phyloP scores from a whole-genome alignment of 2,888 invertebrate species.

The Antheraea assamensis region DNA sequence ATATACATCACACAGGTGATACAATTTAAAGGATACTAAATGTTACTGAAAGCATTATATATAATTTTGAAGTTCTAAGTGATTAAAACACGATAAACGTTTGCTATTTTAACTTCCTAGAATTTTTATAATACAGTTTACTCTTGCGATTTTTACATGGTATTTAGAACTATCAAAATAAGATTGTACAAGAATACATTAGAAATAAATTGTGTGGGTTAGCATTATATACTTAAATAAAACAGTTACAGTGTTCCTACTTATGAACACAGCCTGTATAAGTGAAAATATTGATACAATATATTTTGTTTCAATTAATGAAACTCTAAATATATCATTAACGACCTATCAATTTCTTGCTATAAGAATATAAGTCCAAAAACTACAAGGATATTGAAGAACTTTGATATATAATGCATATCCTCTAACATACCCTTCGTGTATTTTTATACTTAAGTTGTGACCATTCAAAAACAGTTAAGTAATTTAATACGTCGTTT shows the following conservation, averaged over 20 bases:
- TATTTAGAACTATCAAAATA: not conserved
- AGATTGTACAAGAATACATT: not conserved
- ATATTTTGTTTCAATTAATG: not conserved
- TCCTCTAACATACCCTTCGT: not conserved
- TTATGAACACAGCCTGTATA: not conserved
- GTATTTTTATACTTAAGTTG: not conserved
- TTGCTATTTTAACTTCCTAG: not conserved
- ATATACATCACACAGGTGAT: constrained; percentile 22
- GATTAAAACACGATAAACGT: not conserved
- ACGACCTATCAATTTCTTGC: not conserved
- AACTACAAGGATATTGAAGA: not conserved
- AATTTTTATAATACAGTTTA: no score
- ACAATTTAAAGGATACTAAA: constrained; percentile 12
- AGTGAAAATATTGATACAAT: no score
- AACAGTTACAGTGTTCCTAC: not conserved
- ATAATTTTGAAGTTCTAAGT: not conserved
- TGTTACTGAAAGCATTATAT: not conserved
- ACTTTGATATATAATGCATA: not conserved
- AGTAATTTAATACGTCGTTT: constrained; percentile 15
- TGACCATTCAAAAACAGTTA: not conserved
- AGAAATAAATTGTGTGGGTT: not conserved
- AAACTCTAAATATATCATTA: not conserved
- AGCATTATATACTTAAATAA: not conserved
- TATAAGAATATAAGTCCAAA: not conserved
- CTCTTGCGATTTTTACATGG: not conserved